These are phyloP conservation scores for Seriola dumerili DNA, from an alignment of 2,113 vertebrate species.

Conservation along the genomic window DNA sequence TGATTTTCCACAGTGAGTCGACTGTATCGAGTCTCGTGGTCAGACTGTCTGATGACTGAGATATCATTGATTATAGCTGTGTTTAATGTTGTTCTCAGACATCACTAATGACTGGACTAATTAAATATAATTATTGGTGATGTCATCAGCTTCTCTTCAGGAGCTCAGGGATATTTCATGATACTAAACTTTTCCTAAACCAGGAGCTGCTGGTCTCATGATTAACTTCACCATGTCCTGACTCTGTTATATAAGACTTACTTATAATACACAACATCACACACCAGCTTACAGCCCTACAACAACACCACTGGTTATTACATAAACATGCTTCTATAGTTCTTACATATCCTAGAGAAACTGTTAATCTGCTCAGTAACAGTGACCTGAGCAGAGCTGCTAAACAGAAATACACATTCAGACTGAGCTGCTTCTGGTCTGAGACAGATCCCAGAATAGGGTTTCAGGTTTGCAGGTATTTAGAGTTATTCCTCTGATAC, in stretches of 20 bases:
- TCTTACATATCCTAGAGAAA: not conserved
- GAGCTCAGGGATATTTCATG: no score
- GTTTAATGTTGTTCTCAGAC: no score
- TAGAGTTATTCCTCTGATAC: conserved; percentile 11
- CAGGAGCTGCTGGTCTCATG: not conserved
- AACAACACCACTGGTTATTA: not conserved
- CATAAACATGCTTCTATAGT: conserved; percentile 8
- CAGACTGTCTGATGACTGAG: no score
- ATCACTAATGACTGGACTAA: no score
- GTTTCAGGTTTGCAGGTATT: conserved; percentile 9
- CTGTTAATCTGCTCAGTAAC: conserved; percentile 16
- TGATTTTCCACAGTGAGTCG: no score
- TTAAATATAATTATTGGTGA: no score
- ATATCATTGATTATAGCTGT: no score
- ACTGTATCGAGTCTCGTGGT: no score
- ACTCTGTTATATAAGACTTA: conserved; percentile 13
- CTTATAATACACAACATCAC: not conserved
- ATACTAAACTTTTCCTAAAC: not conserved
- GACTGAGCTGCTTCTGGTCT: not conserved
- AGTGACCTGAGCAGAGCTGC: not conserved
- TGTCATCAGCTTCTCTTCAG: no score
- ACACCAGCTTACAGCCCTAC: conserved; percentile 21
- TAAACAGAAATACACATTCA: conserved; percentile 17
- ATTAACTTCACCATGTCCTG: conserved; percentile 17
- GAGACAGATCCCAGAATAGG: not conserved